Evolutionary conservation across 2,113 vertebrate species (phyloP).

Genomic region (Centropus unirufus): DNA sequence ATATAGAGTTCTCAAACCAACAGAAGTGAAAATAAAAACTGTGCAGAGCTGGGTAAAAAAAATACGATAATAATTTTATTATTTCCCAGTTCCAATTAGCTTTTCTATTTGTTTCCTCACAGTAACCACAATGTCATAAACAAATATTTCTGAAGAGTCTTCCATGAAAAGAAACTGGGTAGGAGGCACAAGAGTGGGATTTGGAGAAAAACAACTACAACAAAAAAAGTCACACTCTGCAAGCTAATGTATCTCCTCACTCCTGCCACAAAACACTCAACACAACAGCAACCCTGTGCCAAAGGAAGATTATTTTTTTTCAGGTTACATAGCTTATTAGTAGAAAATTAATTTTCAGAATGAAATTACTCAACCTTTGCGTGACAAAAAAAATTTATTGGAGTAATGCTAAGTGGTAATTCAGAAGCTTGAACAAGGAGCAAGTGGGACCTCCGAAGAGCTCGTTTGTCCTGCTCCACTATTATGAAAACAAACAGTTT

Average conservation of each 20-base stretch:
- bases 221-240: neutral
- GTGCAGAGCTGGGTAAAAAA: neutral
- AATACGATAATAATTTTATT: neutral
- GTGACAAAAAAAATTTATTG: neutral
- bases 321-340: too few species aligned
- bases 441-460: neutral
- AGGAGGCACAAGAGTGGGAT: neutral
- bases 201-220: neutral
- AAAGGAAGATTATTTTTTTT: too few species aligned
- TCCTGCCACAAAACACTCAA: too few species aligned
- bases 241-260: neutral
- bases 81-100: neutral
- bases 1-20: neutral
- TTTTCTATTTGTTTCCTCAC: neutral
- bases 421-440: neutral
- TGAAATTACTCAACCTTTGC: neutral
- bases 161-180: neutral
- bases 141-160: neutral
- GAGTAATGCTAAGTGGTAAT: neutral
- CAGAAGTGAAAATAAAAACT: neutral
- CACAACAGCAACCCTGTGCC: too few species aligned
- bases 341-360: neutral
- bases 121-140: neutral
- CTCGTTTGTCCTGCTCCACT: neutral
- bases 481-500: neutral